These are phyloP conservation scores for Oligia strigilis DNA, from an alignment of 2,888 invertebrate genomes.

Conservation along the genomic window DNA sequence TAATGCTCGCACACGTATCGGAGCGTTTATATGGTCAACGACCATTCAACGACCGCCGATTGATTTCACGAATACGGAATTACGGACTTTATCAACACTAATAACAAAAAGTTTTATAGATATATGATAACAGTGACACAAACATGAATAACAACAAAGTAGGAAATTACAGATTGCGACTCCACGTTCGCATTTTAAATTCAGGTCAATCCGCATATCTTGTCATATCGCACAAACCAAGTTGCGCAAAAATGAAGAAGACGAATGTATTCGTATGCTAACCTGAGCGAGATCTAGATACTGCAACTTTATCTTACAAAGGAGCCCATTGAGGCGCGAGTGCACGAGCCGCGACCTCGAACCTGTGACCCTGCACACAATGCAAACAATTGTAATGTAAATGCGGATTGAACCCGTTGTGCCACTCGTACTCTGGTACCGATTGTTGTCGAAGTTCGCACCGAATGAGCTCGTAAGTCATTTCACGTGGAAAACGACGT, in stretches of 20 bases:
- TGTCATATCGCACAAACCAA: conserved; percentile 13
- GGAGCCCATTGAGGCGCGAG: conserved; percentile 73
- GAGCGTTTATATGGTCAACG: conserved; percentile 68
- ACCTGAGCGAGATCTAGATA: conserved; percentile 49
- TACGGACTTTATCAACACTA: conserved; percentile 24
- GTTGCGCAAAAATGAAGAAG: conserved; percentile 21
- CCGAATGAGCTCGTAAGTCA: conserved; percentile 45
- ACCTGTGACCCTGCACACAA: conserved; percentile 87
- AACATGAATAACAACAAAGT: conserved; percentile 45
- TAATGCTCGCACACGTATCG: conserved; percentile 52
- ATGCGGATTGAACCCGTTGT: conserved; percentile 81
- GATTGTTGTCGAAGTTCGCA: conserved; percentile 73
- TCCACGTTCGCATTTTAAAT: conserved; percentile 29
- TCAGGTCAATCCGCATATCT: conserved; percentile 34
- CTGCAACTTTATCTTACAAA: conserved; percentile 66
- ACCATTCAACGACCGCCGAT: conserved; percentile 73
- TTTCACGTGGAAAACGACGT: conserved; percentile 56
- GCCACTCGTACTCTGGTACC: conserved; percentile 78
- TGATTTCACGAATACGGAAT: conserved; percentile 52
- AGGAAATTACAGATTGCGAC: conserved; percentile 37
- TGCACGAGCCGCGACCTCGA: conserved; percentile 84
- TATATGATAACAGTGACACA: conserved; percentile 49
- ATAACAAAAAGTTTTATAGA: conserved; percentile 34
- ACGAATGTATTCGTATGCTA: conserved; percentile 43
- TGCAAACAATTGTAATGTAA: conserved; percentile 87